phyloP scores from a whole-genome alignment of 1,140 invertebrate species.

The Artemia franciscana region DNA sequence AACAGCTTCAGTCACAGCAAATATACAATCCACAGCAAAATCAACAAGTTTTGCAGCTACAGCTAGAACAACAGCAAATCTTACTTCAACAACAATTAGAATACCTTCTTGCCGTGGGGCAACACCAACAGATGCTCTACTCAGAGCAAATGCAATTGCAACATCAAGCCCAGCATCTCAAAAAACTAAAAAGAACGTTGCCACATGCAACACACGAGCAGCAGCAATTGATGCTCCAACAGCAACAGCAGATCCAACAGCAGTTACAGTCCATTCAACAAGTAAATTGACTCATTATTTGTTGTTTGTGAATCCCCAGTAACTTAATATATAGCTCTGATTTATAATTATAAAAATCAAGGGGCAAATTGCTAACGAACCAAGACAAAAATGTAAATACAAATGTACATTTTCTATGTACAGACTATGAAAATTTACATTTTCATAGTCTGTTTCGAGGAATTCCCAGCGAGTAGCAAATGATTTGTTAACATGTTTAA shows the following conservation, averaged over 20 bases:
- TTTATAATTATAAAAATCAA: no score
- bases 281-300: neutral
- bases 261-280: conserved; percentile 15
- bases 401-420: no score
- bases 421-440: no score
- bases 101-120: conserved; percentile 11
- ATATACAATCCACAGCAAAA: conserved; percentile 9
- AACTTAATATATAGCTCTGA: no score
- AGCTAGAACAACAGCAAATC: conserved; percentile 12
- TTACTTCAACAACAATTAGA: conserved; percentile 10
- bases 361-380: no score
- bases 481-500: no score
- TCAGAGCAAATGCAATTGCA: conserved; percentile 20
- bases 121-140: conserved; percentile 21
- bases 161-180: conserved; percentile 23
- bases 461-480: no score
- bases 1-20: conserved; percentile 4
- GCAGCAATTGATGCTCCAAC: conserved; percentile 11
- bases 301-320: neutral
- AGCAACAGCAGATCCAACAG: conserved; percentile 10
- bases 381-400: no score
- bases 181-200: conserved; percentile 21
- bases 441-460: no score
- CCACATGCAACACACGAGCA: conserved; percentile 14
- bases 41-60: conserved; percentile 5